phyloP scores from a whole-genome alignment of 2,888 invertebrate species.

The Heliconius hortense region DNA sequence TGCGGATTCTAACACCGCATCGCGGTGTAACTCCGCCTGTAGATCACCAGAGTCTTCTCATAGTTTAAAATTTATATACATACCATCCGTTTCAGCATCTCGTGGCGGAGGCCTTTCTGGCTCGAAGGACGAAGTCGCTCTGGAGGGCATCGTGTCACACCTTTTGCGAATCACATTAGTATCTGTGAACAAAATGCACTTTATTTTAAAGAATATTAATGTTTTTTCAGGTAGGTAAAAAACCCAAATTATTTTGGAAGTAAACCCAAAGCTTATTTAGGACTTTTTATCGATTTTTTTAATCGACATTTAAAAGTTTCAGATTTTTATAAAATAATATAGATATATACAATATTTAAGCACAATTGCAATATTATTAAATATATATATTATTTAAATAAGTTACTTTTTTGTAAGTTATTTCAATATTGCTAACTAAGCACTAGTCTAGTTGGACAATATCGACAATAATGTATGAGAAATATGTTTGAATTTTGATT shows the following conservation, averaged over 20 bases:
- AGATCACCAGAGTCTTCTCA: slow-evolving; percentile 96
- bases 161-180: slow-evolving; percentile 83
- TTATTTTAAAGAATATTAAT: neutral
- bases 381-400: too few species aligned
- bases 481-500: too few species aligned
- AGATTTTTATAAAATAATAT: too few species aligned
- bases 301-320: too few species aligned
- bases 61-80: neutral
- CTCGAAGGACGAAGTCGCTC: slow-evolving; percentile 86
- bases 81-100: slow-evolving; percentile 66
- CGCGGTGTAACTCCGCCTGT: slow-evolving; percentile 87
- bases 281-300: too few species aligned
- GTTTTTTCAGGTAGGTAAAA: neutral
- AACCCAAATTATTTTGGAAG: neutral
- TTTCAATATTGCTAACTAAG: too few species aligned
- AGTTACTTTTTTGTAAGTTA: too few species aligned
- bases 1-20: slow-evolving; percentile 89
- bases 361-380: too few species aligned
- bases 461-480: too few species aligned
- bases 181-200: slow-evolving; percentile 59
- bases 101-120: slow-evolving; percentile 80
- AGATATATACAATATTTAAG: too few species aligned
- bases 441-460: too few species aligned
- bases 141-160: slow-evolving; percentile 91
- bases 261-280: neutral